Evolutionary conservation across 2,797 vertebrate species (phyloP).

Genomic region (Muscicapa striata): DNA sequence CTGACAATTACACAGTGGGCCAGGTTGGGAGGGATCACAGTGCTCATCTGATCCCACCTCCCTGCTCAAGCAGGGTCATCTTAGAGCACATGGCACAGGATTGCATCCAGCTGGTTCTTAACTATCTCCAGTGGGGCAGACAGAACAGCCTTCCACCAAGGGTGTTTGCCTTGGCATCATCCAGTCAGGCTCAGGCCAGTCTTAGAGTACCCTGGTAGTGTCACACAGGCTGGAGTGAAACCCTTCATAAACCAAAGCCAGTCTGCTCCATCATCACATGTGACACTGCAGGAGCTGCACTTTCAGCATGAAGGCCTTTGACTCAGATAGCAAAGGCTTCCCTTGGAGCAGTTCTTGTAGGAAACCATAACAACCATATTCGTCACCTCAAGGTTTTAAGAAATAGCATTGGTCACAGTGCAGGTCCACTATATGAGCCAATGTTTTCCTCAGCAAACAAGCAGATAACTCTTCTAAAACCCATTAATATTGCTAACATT

Average conservation of each 20-base stretch:
- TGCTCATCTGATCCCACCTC: background rate
- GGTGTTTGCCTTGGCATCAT: background rate
- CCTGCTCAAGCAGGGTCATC: background rate
- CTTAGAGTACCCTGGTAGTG: background rate
- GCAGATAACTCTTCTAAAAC: background rate
- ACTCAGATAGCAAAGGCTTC: background rate
- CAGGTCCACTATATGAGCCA: background rate
- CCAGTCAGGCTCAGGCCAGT: background rate
- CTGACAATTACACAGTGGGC: background rate
- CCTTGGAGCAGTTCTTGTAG: background rate
- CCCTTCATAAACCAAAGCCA: background rate
- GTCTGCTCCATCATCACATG: background rate
- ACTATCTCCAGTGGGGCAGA: background rate
- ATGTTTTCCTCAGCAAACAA: background rate
- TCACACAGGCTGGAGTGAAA: background rate
- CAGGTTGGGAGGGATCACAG: background rate
- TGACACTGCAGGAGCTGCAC: fast-evolving
- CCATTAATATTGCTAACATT: background rate
- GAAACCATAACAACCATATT: background rate
- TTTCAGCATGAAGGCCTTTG: background rate
- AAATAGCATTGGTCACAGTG: background rate
- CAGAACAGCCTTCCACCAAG: background rate
- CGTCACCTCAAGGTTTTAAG: background rate
- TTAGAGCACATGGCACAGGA: background rate
- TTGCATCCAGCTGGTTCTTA: background rate